Conservation (phyloP, 2,888 invertebrate genomes). For the Entomobrya multifasciata region DNA sequence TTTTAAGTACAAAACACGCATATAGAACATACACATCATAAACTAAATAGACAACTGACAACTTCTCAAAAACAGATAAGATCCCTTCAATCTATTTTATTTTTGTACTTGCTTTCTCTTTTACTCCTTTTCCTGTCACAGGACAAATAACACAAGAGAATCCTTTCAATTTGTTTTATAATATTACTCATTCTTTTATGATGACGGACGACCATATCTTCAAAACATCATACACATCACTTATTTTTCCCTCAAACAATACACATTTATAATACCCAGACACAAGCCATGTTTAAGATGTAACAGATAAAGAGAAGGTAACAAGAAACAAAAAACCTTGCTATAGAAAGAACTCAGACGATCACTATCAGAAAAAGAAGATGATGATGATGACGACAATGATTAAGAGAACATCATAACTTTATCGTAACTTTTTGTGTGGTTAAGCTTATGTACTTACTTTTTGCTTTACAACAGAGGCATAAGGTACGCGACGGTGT, state of each 20-base stretch:
- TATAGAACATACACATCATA: not conserved
- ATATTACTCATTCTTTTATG: not conserved
- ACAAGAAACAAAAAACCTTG: not conserved
- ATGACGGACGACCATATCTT: too few relatives aligned
- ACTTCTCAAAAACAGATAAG: too few relatives aligned
- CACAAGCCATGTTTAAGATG: too few relatives aligned
- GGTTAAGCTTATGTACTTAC: not conserved
- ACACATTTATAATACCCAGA: too few relatives aligned
- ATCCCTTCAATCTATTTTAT: not conserved
- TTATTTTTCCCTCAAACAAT: too few relatives aligned
- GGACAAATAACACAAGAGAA: not conserved
- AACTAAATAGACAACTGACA: too few relatives aligned
- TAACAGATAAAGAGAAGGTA: too few relatives aligned
- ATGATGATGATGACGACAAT: not conserved
- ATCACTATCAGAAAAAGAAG: not conserved
- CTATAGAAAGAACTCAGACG: not conserved
- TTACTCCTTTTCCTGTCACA: too few relatives aligned
- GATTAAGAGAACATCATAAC: conserved; percentile 8
- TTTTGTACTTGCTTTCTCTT: not conserved
- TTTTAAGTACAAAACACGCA: not conserved
- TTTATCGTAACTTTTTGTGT: not conserved
- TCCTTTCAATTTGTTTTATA: not conserved
- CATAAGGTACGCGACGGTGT: too few relatives aligned
- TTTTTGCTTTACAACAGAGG: too few relatives aligned
- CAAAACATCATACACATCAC: not conserved